Evolutionary conservation across 2,797 vertebrate genomes (phyloP).

Genomic region (Jordanella pulchra): DNA sequence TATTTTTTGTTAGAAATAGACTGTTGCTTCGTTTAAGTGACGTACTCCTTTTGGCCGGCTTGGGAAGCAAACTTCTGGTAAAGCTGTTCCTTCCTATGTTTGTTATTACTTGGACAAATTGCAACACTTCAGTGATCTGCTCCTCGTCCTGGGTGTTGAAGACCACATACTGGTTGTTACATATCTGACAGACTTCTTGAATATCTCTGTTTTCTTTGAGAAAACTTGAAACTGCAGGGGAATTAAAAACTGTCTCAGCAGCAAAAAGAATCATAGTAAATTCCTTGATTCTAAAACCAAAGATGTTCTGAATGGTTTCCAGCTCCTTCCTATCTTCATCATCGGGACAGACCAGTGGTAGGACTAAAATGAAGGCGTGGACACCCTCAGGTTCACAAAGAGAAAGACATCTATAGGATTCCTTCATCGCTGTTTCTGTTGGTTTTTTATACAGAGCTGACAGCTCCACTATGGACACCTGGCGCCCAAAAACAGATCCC

Average conservation of each 20-base stretch:
- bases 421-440: accelerated
- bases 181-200: conserved; percentile 2
- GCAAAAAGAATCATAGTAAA: conserved; percentile 49
- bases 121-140: conserved; percentile 31
- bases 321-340: conserved; percentile 53
- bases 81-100: neutral
- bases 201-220: conserved; percentile 20
- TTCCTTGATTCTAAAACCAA: conserved; percentile 3
- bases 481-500: conserved; percentile 11
- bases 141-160: conserved; percentile 13
- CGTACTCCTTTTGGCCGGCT: accelerated
- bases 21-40: no score
- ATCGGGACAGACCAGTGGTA: conserved; percentile 22
- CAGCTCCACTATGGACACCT: conserved; percentile 34
- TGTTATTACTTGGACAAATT: conserved; percentile 14
- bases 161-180: neutral
- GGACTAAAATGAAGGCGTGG: conserved; percentile 51
- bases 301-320: conserved; percentile 37
- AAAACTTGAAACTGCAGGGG: neutral
- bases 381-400: conserved; percentile 31
- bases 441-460: conserved; percentile 27
- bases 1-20: no score
- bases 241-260: neutral
- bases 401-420: conserved; percentile 1
- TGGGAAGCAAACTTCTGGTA: conserved; percentile 15